Percentiles rank a stretch among this genome's conserved stretches.
These are phyloP conservation scores for Parthenolecanium corni DNA, from an alignment of 2,888 invertebrate genomes.

Conservation along the genomic window DNA sequence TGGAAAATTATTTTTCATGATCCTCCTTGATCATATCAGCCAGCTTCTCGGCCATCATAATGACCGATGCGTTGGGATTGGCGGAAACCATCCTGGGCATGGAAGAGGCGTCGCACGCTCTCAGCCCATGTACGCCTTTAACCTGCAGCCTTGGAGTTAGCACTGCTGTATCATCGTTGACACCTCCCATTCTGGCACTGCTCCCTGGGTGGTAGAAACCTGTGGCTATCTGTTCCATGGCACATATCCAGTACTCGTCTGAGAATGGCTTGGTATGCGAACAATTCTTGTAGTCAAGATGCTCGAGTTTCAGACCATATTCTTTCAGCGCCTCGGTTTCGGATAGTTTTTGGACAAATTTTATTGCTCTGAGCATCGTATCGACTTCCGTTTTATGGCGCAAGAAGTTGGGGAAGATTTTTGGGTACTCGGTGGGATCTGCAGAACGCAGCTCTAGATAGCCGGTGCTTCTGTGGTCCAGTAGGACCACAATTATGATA, in stretches of 20 bases:
- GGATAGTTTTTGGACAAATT: slow-evolving; percentile 33
- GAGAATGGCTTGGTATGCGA: slow-evolving; percentile 31
- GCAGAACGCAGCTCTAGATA: slow-evolving; percentile 1
- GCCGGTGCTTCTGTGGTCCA: slow-evolving; percentile 39
- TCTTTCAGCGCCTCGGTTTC: slow-evolving; percentile 33
- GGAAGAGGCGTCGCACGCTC: slow-evolving; percentile 40
- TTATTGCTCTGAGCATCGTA: slow-evolving; percentile 35
- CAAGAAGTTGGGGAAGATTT: slow-evolving; percentile 14
- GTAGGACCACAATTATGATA: slow-evolving; percentile 32
- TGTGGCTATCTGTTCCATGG: slow-evolving; percentile 32
- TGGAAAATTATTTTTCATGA: slow-evolving; percentile 12
- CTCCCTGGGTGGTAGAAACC: slow-evolving; percentile 36
- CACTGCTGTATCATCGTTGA: slow-evolving; percentile 35
- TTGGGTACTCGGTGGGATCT: slow-evolving; percentile 11
- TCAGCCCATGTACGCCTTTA: slow-evolving; percentile 37
- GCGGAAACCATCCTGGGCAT: slow-evolving; percentile 39
- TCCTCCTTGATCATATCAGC: slow-evolving; percentile 41
- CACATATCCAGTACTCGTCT: slow-evolving; percentile 34
- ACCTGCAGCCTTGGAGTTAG: slow-evolving; percentile 37
- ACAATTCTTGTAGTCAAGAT: slow-evolving; percentile 32
- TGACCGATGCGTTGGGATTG: slow-evolving; percentile 35
- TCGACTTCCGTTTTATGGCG: slow-evolving; percentile 27
- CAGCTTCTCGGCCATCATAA: slow-evolving; percentile 36
- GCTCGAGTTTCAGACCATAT: slow-evolving; percentile 33
- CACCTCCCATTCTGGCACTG: slow-evolving; percentile 37